Percentiles rank a stretch among this genome's conserved stretches.
phyloP scores from a whole-genome alignment of 2,888 invertebrate species.

The Drosophila macrothrix region DNA sequence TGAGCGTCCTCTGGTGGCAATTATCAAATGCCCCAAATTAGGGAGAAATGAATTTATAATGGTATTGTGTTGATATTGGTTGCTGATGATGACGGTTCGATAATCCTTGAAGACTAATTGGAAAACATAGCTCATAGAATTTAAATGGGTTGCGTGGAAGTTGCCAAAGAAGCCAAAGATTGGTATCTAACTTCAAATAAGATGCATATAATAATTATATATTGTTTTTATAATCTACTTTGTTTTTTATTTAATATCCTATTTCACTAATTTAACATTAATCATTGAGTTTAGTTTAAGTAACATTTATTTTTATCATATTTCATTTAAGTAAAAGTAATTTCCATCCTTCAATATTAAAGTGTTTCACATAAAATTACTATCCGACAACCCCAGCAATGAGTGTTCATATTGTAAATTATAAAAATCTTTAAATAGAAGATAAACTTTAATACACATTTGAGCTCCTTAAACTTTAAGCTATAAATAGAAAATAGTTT shows the following conservation, averaged over 20 bases:
- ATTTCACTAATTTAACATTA: too few species aligned
- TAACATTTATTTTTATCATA: too few species aligned
- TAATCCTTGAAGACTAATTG: background rate
- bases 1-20: slow-evolving; percentile 43
- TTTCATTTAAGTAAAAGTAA: background rate
- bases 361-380: background rate
- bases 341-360: background rate
- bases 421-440: background rate
- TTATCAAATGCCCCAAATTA: slow-evolving; percentile 24
- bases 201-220: background rate
- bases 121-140: too few species aligned
- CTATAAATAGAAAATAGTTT: background rate
- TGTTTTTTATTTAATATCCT: too few species aligned
- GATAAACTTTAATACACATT: background rate
- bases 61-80: background rate
- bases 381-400: background rate
- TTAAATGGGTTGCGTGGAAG: background rate
- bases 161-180: background rate
- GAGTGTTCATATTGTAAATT: background rate
- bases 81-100: background rate
- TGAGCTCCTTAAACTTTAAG: background rate
- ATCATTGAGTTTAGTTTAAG: too few species aligned
- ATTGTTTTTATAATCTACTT: background rate
- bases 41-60: slow-evolving; percentile 1
- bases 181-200: too few species aligned